phyloP scores from a whole-genome alignment of 2,888 invertebrate species.

The Lochmaea crataegi region DNA sequence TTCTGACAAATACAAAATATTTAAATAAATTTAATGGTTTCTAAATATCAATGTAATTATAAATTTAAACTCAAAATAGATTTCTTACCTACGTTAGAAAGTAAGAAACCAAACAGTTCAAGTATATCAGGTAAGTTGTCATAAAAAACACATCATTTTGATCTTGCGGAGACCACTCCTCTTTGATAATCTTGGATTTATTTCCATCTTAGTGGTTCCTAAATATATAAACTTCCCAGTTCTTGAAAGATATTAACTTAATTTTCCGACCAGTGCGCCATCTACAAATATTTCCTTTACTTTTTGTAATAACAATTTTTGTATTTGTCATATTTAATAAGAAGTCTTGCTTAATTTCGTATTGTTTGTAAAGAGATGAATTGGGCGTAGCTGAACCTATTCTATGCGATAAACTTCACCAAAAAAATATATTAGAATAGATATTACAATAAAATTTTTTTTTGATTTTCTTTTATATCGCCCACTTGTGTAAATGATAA shows the following conservation, averaged over 20 bases:
- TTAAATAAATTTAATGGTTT: not conserved
- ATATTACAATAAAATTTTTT: constrained; percentile 24
- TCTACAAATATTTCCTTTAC: too few relatives aligned
- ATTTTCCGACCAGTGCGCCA: too few relatives aligned
- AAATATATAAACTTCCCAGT: too few relatives aligned
- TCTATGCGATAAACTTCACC: constrained; percentile 24
- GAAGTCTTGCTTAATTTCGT: not conserved
- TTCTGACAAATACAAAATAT: not conserved
- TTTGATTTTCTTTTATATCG: constrained; percentile 38
- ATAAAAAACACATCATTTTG: too few relatives aligned
- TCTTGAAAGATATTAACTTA: not conserved
- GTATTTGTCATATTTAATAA: not conserved
- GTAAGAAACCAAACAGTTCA: too few relatives aligned
- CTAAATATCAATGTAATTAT: not conserved
- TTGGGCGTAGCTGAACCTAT: constrained; percentile 15
- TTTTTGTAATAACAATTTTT: not conserved
- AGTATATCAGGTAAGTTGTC: too few relatives aligned
- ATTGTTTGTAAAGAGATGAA: not conserved
- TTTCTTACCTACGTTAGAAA: too few relatives aligned
- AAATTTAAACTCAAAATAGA: too few relatives aligned
- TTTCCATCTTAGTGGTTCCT: too few relatives aligned
- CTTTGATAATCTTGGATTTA: too few relatives aligned
- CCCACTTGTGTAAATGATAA: constrained; percentile 52
- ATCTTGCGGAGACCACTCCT: too few relatives aligned
- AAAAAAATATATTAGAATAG: constrained; percentile 16